A percentile compares a stretch with the other conserved stretches of the same genome.
These are phyloP conservation scores for Cardinalis cardinalis DNA, from an alignment of 2,113 vertebrate species.

Conservation along the genomic window DNA sequence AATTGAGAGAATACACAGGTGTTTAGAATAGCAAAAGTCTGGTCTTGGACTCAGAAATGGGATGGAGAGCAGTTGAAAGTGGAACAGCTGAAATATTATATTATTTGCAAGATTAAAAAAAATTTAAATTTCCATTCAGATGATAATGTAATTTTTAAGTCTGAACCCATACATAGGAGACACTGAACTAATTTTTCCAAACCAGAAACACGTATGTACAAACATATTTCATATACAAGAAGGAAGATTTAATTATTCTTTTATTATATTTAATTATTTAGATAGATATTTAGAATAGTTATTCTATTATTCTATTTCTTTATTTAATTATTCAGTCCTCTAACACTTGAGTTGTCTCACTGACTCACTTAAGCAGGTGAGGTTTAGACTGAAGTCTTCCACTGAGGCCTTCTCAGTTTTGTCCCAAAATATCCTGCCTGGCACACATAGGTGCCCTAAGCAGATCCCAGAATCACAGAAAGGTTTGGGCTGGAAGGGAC, in stretches of 20 bases:
- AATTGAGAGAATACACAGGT: neutral
- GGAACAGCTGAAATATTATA: neutral
- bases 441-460: neutral
- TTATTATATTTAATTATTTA: no score
- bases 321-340: neutral
- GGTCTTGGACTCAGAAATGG: neutral
- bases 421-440: neutral
- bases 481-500: neutral
- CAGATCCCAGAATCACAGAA: neutral
- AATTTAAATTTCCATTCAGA: neutral
- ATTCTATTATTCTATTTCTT: no score
- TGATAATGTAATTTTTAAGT: neutral
- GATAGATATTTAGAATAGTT: no score
- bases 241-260: neutral
- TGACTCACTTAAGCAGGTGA: neutral
- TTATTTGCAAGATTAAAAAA: neutral
- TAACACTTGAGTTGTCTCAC: neutral
- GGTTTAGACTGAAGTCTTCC: neutral
- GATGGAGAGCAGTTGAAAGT: neutral
- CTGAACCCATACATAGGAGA: neutral
- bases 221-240: neutral
- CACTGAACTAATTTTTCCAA: neutral
- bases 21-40: neutral
- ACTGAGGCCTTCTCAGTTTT: no score
- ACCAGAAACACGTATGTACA: neutral